A percentile compares a stretch with the other conserved stretches of the same genome.
phyloP scores from a whole-genome alignment of 2,888 invertebrate species.

The Latrodectus elegans region DNA sequence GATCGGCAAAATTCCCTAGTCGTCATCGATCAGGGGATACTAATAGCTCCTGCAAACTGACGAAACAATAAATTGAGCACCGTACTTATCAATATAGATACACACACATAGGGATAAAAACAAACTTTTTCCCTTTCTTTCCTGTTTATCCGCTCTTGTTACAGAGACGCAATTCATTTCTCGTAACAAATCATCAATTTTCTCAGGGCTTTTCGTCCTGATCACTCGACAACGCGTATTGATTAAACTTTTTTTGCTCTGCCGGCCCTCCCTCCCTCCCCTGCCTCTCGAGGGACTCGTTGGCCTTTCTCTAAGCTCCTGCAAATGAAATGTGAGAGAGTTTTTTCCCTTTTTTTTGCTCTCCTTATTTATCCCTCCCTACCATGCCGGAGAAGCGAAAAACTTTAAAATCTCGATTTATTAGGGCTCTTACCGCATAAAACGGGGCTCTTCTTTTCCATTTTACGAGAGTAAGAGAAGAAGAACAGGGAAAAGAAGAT shows the following conservation, averaged over 20 bases:
- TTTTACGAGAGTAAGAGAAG: not conserved
- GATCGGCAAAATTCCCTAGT: constrained; percentile 44
- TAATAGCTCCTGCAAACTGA: constrained; percentile 63
- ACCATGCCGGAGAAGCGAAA: not conserved
- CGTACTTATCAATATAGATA: not conserved
- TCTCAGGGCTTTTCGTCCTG: constrained; percentile 60
- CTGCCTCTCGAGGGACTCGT: constrained; percentile 56
- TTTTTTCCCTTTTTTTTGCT: not conserved
- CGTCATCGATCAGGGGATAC: constrained; percentile 57
- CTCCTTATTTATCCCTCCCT: not conserved
- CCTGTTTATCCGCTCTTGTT: constrained; percentile 47
- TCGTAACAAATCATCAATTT: constrained; percentile 69
- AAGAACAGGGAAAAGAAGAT: not conserved
- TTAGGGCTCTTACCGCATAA: constrained; percentile 66
- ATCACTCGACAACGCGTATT: constrained; percentile 68
- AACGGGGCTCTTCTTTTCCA: constrained; percentile 20
- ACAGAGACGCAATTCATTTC: constrained; percentile 65
- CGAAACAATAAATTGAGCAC: constrained; percentile 66
- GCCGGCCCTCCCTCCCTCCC: constrained; percentile 4
- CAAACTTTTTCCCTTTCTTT: not conserved
- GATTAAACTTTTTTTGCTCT: constrained; percentile 59
- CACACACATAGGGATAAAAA: constrained; percentile 1
- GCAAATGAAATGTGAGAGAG: constrained; percentile 60
- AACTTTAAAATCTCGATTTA: constrained; percentile 69
- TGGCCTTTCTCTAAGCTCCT: constrained; percentile 52